Base-by-base conservation (phyloP, 1,140 invertebrate species). In the Leptinotarsa undecemlineata region DNA sequence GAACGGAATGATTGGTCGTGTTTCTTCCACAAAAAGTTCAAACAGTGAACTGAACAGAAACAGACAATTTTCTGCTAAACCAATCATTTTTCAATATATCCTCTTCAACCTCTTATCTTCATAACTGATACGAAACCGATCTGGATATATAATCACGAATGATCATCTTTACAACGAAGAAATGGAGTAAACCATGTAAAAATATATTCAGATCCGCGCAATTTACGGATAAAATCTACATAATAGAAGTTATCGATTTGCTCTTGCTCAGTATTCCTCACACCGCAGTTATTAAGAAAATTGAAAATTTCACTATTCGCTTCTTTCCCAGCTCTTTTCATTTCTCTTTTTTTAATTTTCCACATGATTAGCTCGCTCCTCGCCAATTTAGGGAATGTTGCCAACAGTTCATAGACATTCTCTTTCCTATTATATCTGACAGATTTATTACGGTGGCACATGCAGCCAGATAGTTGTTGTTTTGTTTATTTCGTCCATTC, bases 351-450 rank as follows among this genome's bases (percentile, higher is more conserved):
- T 70, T 60, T 70, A 70, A 70, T 70, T 70, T 70, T 70, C 68
- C 68, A 70, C 68, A 48, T 70, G 68, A 70, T 70, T 70, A 70
- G 68, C 48, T 48, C 11, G 19, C 68, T 70, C 47, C 20, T 26
- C 20, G 68, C n/a, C 68, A 42, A 60, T 70, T 70, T 26, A 70
- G 47, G 68, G n/a, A 21, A 21, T 48, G 48, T 60, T 70, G 68
- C 68, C 68, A 70, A 51, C 48, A 63, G 57, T 48, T 64, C 60
- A 64, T 72, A 72, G 60, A 72, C 60, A 47, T n/a, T 48, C 51
- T 72, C 71, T 72, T 72, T 63, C 62, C 71, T 69, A 72, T 72
- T 72, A 72, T 64, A 72, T 47, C 71, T 48, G 71, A 64, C 47
- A 47, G 71, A 72, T 72, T 72, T 72, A 72, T 72, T 64, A 47